Percentiles rank a stretch among this genome's conserved stretches.
These are phyloP conservation scores for Dryobota labecula DNA, from an alignment of 2,888 invertebrate species.

Conservation along the genomic window DNA sequence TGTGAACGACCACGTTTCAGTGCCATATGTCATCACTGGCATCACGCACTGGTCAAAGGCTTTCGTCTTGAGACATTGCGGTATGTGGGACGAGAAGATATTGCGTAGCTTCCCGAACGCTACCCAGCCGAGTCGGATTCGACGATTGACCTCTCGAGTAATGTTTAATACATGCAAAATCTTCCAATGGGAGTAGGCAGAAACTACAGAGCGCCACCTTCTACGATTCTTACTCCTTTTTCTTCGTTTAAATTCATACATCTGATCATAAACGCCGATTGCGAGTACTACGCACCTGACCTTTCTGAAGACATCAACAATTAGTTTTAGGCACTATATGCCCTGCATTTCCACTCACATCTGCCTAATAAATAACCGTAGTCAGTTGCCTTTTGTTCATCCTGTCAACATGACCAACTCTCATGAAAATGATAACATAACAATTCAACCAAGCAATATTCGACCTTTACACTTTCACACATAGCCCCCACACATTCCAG, in stretches of 20 bases:
- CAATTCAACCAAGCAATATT: slow-evolving; percentile 13
- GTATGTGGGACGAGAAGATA: too few relatives aligned
- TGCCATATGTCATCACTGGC: too few relatives aligned
- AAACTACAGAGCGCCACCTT: too few relatives aligned
- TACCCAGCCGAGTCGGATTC: too few relatives aligned
- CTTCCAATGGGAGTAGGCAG: too few relatives aligned
- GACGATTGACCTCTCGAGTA: too few relatives aligned
- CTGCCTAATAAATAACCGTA: background rate
- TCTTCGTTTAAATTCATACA: background rate
- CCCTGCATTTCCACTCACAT: background rate
- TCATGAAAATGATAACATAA: background rate
- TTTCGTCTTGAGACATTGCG: too few relatives aligned
- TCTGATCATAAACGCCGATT: background rate
- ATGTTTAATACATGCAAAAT: too few relatives aligned
- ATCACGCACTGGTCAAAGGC: too few relatives aligned
- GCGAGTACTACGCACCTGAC: background rate
- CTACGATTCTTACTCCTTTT: background rate
- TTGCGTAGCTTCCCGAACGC: too few relatives aligned
- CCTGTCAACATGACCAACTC: background rate
- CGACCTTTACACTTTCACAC: slow-evolving; percentile 9
- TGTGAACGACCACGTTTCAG: too few relatives aligned
- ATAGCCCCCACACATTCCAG: slow-evolving; percentile 8
- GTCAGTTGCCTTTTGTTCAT: background rate
- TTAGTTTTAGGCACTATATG: background rate
- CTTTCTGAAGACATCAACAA: background rate